A percentile compares a stretch with the other conserved stretches of the same genome.
Conservation (phyloP, 2,113 vertebrate genomes). For the Diadophis punctatus region DNA sequence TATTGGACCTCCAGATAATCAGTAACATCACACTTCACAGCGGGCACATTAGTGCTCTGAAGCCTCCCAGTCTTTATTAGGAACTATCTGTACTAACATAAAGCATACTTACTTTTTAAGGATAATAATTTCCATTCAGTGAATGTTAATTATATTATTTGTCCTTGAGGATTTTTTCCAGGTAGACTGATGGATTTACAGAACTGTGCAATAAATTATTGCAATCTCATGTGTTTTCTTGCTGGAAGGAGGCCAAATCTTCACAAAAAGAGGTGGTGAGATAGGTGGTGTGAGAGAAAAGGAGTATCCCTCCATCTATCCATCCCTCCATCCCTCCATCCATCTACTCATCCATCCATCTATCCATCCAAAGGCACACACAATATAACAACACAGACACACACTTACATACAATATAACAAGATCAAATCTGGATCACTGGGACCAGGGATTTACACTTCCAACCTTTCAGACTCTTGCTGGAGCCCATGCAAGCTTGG, state of each 20-base stretch:
- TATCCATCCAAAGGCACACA: neutral
- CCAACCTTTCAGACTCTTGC: neutral
- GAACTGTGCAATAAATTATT: neutral
- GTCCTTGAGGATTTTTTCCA: conserved; percentile 5
- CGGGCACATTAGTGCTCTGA: neutral
- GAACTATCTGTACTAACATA: conserved; percentile 4
- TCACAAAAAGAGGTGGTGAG: neutral
- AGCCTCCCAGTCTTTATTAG: conserved; percentile 12
- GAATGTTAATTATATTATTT: conserved; percentile 13
- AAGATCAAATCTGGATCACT: neutral
- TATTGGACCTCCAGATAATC: conserved; percentile 3
- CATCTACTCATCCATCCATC: no score
- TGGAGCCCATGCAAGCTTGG: neutral
- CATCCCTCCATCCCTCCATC: no score
- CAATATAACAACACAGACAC: neutral
- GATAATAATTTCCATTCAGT: conserved; percentile 18
- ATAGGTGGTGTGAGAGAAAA: neutral
- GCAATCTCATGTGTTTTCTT: conserved; percentile 23
- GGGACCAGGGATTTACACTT: neutral
- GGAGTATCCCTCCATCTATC: neutral
- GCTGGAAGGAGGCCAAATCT: conserved; percentile 7
- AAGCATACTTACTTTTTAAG: conserved; percentile 23
- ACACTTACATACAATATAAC: neutral
- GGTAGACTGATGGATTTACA: neutral
- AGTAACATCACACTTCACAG: neutral